Percentiles rank a stretch among this genome's conserved stretches.
These are phyloP conservation scores for Varroa destructor DNA, from an alignment of 1,140 invertebrate species.

Conservation along the genomic window DNA sequence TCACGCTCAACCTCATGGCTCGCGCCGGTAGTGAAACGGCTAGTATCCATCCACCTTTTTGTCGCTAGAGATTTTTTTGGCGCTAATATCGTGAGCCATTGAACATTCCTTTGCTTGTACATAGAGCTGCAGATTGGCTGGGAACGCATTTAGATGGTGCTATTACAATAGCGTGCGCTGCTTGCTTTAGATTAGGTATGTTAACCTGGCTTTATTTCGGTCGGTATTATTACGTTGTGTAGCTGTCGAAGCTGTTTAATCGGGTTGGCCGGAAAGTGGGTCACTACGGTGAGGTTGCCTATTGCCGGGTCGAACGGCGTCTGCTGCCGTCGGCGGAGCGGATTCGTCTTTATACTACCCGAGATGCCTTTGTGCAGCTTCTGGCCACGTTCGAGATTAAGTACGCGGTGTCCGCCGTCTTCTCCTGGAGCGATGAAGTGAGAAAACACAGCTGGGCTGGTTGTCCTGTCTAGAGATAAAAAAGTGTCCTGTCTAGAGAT, in stretches of 20 bases:
- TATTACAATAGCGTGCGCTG: too few species aligned
- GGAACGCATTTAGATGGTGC: too few species aligned
- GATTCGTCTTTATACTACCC: neutral
- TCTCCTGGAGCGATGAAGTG: slow-evolving; percentile 23
- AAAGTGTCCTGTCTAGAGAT: too few species aligned
- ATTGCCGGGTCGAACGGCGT: slow-evolving; percentile 19
- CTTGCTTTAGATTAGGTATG: too few species aligned
- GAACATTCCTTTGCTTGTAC: too few species aligned
- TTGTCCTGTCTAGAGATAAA: too few species aligned
- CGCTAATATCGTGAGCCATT: neutral
- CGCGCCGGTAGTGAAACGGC: neutral
- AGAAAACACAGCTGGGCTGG: too few species aligned
- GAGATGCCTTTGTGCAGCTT: slow-evolving; percentile 14
- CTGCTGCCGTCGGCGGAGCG: neutral
- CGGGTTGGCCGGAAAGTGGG: slow-evolving; percentile 3
- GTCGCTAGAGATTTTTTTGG: neutral
- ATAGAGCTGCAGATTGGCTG: too few species aligned
- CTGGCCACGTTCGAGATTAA: slow-evolving; percentile 17
- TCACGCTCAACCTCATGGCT: slow-evolving; percentile 9
- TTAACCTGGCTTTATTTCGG: too few species aligned
- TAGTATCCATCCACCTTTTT: neutral
- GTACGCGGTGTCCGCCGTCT: slow-evolving; percentile 14
- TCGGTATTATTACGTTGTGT: too few species aligned
- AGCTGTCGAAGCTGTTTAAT: slow-evolving; percentile 5
- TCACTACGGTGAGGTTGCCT: slow-evolving; percentile 25